These are phyloP conservation scores for Lagocephalus sceleratus DNA, from an alignment of 2,797 vertebrate species.

Conservation along the genomic window DNA sequence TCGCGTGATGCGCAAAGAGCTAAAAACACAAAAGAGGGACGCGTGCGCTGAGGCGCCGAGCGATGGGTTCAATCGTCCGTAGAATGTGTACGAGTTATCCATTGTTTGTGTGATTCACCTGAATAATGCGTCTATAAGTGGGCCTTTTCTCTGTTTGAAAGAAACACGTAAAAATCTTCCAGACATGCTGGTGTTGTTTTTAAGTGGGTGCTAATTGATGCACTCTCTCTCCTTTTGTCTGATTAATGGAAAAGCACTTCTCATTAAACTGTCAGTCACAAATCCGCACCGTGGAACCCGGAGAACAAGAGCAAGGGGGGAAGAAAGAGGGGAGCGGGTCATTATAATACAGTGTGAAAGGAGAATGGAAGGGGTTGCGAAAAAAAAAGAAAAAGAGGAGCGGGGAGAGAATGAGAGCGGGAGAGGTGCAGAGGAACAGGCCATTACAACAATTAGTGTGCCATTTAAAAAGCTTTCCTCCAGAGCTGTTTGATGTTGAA, in stretches of 20 bases:
- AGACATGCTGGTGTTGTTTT: slow-evolving; percentile 42
- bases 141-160: not conserved
- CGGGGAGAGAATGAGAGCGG: slow-evolving; percentile 1
- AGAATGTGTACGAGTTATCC: slow-evolving; percentile 2
- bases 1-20: too few species aligned
- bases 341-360: slow-evolving; percentile 60
- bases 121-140: slow-evolving; percentile 25
- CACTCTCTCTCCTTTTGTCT: slow-evolving; percentile 66
- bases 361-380: slow-evolving; percentile 49
- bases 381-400: slow-evolving; percentile 22
- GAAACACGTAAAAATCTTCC: slow-evolving; percentile 10
- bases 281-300: slow-evolving; percentile 23
- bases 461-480: slow-evolving; percentile 65
- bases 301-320: slow-evolving; percentile 30
- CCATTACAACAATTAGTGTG: slow-evolving; percentile 69
- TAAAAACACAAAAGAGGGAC: slow-evolving; percentile 1
- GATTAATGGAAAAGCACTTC: slow-evolving; percentile 71
- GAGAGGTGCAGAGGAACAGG: slow-evolving; percentile 51
- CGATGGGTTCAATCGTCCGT: slow-evolving; percentile 9
- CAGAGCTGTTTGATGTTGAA: slow-evolving; percentile 70
- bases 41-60: not conserved
- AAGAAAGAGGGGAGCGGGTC: slow-evolving; percentile 47
- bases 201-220: slow-evolving; percentile 74
- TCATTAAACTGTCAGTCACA: slow-evolving; percentile 74
- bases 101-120: slow-evolving; percentile 17